Percentiles rank a stretch among this genome's conserved stretches.
phyloP scores from a whole-genome alignment of 2,888 invertebrate species.

The Philereme vetulata region DNA sequence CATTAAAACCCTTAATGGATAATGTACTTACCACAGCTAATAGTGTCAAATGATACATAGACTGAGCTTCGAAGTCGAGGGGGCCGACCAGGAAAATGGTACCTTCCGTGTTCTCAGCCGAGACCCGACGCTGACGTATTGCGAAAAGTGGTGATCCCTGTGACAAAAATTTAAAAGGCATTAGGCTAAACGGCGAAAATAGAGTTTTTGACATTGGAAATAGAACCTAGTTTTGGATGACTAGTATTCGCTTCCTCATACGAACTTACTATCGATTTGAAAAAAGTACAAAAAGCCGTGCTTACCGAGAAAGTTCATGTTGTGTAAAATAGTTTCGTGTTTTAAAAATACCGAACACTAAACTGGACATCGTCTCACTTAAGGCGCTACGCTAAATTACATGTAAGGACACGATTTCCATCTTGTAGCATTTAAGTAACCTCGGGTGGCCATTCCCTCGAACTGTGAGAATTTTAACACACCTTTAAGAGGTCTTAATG shows the following conservation, averaged over 20 bases:
- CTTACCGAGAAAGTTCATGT: not conserved
- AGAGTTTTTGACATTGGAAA: too few species aligned
- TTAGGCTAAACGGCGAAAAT: not conserved
- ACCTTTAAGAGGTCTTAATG: conserved; percentile 66
- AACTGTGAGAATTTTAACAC: conserved; percentile 72
- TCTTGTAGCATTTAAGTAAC: conserved; percentile 69
- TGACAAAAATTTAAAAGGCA: conserved; percentile 15
- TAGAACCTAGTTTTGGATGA: too few species aligned
- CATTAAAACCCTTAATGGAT: too few species aligned
- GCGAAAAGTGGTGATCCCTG: conserved; percentile 90
- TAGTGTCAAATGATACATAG: conserved; percentile 94
- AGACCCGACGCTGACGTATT: conserved; percentile 89
- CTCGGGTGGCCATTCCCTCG: conserved; percentile 65
- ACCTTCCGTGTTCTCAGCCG: conserved; percentile 90
- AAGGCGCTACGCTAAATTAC: conserved; percentile 37
- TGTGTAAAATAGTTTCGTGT: conserved; percentile 32
- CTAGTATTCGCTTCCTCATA: too few species aligned
- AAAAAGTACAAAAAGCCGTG: not conserved
- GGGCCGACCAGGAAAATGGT: conserved; percentile 90
- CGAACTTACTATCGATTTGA: not conserved
- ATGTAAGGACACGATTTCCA: conserved; percentile 64
- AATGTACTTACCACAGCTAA: conserved; percentile 90
- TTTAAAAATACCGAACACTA: conserved; percentile 46
- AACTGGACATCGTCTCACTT: conserved; percentile 25
- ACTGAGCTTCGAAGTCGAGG: conserved; percentile 94